These are phyloP conservation scores for Platycheirus albimanus DNA, from an alignment of 2,888 invertebrate genomes.

Conservation along the genomic window DNA sequence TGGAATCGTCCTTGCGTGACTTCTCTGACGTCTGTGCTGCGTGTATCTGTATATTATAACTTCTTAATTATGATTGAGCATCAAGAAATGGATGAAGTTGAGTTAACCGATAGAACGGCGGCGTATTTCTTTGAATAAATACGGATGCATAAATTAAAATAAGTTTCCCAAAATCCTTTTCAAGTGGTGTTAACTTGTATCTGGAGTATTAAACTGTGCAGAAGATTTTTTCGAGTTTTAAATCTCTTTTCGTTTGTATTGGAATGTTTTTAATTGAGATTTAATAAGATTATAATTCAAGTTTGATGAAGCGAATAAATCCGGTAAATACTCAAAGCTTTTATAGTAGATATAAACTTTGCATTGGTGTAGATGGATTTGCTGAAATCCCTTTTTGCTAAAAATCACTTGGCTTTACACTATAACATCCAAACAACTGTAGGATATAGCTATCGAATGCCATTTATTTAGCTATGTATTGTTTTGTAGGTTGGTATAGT, in stretches of 20 bases:
- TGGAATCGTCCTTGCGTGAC: neutral
- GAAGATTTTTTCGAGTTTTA: neutral
- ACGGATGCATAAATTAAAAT: conserved; percentile 16
- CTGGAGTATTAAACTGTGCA: neutral
- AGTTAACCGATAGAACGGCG: no score
- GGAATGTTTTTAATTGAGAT: neutral
- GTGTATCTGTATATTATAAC: neutral
- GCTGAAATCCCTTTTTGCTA: no score
- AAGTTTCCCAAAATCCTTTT: conserved; percentile 33
- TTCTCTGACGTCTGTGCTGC: neutral
- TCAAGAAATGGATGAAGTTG: conserved; percentile 16
- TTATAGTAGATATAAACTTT: neutral
- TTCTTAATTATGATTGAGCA: neutral
- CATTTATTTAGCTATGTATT: no score
- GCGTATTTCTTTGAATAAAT: neutral
- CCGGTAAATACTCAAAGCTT: neutral
- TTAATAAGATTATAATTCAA: neutral
- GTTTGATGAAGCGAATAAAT: neutral
- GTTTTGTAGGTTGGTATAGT: no score
- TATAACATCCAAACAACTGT: no score
- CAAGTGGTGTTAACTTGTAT: conserved; percentile 12
- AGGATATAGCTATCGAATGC: no score
- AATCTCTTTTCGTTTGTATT: neutral
- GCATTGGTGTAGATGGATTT: no score
- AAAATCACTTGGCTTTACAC: no score